These are phyloP conservation scores for Orientallactaga sibirica DNA, from an alignment of 2,797 vertebrate species.

Conservation along the genomic window DNA sequence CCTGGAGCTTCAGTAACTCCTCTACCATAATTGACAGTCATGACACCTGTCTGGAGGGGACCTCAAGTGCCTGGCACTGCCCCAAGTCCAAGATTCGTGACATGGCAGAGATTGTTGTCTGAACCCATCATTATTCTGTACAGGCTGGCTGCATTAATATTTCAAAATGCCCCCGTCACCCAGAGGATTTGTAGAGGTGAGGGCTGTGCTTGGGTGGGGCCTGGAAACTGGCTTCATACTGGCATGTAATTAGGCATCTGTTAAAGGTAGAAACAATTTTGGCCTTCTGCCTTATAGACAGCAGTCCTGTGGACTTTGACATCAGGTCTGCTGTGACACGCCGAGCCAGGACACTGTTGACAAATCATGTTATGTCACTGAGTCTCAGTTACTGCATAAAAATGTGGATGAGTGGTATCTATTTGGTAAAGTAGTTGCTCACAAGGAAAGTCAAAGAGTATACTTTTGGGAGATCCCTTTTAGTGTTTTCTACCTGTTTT, in stretches of 20 bases:
- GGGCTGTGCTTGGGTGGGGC: not conserved
- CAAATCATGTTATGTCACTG: not conserved
- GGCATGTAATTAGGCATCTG: not conserved
- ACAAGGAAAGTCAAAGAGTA: not conserved
- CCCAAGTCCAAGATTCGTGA: not conserved
- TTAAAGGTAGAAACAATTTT: rapidly evolving
- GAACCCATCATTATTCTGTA: not conserved
- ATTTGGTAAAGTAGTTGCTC: not conserved
- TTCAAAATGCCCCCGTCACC: not conserved
- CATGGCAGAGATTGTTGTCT: rapidly evolving
- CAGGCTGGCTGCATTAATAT: not conserved
- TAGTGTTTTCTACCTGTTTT: not conserved
- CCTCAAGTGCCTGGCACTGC: rapidly evolving
- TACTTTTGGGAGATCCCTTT: not conserved
- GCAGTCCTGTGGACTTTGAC: not conserved
- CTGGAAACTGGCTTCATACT: rapidly evolving
- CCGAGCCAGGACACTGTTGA: not conserved
- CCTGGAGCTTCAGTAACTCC: not conserved
- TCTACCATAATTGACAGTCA: rapidly evolving
- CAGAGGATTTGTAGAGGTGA: not conserved
- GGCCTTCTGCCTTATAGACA: not conserved
- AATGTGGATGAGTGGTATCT: not conserved
- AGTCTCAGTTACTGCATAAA: not conserved
- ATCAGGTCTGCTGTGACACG: not conserved
- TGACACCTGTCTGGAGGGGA: not conserved